Evolutionary conservation across 2,888 invertebrate genomes (phyloP), one percentile per base, ranked within the genome.

Genomic region (Synanthedon andrenaeformis): DNA sequence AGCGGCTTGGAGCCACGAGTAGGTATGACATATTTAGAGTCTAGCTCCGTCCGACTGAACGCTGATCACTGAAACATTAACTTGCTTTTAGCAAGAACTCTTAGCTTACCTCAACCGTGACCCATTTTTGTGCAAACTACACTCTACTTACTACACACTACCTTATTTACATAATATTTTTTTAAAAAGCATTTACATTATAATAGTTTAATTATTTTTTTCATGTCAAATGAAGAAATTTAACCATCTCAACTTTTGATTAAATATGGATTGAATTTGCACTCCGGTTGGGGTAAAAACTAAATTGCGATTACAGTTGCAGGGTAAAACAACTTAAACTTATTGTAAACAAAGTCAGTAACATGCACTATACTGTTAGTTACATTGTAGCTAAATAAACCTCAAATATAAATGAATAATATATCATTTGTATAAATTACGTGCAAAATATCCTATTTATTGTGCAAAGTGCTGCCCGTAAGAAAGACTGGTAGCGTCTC

Each of bases 1-100:
- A 70, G 75, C 72, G 76, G 75, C 76, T 70, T 62, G 72, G 64
- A 73, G 74, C 78, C 76, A 73, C 51, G 28, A 48, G 49, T 54
- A 50, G 35, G 10, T 35, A 35, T 35, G 64, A 67, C 69, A 64
- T 67, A 70, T 72, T 35, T 86, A 87, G 69, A 86, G 74, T 82
- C 80, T 81, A 77, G 85, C 85, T 72, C 84, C 85, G 63, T 69
- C 72, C 70, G 86, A 83, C 72, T 86, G 86, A 72, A 86, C 74
- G 82, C 67, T 78, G 81, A 82, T 71, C 78, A 85, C 87, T 87
- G 87, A 85, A 87, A 87, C 72, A 83, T 82, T 69, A 82, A 84
- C 72, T 76, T 71, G 67, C 65, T 59, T 83, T 86, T 79, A 84
- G 70, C 71, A 72, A 70, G 63, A 63, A 61, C 61, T 63, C 64